These are phyloP conservation scores for Lissonota sp. DNA, from an alignment of 2,888 invertebrate genomes.

Conservation along the genomic window DNA sequence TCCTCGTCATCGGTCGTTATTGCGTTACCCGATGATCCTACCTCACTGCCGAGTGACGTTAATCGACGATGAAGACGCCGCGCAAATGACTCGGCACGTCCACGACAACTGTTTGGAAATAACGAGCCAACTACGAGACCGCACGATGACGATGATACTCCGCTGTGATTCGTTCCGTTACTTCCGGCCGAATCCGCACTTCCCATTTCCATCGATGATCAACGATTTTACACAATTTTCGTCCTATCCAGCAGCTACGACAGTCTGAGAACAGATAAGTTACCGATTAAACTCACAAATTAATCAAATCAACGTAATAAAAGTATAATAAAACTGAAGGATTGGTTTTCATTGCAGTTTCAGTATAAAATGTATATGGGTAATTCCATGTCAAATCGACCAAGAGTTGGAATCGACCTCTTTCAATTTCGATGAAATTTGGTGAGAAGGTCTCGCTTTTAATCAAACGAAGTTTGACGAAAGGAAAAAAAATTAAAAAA, in stretches of 20 bases:
- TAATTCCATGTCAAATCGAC: too few species aligned
- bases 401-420: too few species aligned
- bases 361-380: too few species aligned
- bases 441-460: too few species aligned
- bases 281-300: constrained; percentile 3
- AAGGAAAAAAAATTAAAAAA: too few species aligned
- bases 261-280: constrained; percentile 26
- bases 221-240: neutral
- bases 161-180: constrained; percentile 85
- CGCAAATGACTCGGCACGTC: constrained; percentile 92
- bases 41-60: constrained; percentile 88
- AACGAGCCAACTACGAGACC: constrained; percentile 77
- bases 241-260: constrained; percentile 7
- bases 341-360: too few species aligned
- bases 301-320: too few species aligned
- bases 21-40: constrained; percentile 58
- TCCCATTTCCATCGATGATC: constrained; percentile 70
- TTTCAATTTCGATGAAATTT: too few species aligned
- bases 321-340: too few species aligned
- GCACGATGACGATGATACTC: constrained; percentile 77
- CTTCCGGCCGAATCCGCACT: constrained; percentile 82
- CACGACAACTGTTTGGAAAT: constrained; percentile 89
- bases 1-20: constrained; percentile 21
- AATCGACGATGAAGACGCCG: constrained; percentile 90
- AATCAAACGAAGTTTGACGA: too few species aligned